A percentile compares a stretch with the other conserved stretches of the same genome.
These are phyloP conservation scores for Lepeophtheirus salmonis DNA, from an alignment of 1,140 invertebrate species.

Conservation along the genomic window DNA sequence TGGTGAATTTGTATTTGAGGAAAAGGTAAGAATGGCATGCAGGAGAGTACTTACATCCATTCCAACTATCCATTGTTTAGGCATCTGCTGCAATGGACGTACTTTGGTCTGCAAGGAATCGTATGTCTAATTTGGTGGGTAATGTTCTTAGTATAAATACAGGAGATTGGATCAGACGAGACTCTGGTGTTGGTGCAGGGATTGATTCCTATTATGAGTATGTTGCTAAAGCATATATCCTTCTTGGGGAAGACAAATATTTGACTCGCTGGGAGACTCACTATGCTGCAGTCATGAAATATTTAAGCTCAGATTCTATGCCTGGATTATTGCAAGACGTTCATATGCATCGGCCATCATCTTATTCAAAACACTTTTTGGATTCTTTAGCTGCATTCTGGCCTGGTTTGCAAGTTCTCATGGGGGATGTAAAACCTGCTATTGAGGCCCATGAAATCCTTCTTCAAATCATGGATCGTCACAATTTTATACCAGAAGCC, in stretches of 20 bases:
- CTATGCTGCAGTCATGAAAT: slow-evolving; percentile 96
- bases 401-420: slow-evolving; percentile 72
- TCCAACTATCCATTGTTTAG: slow-evolving; percentile 50
- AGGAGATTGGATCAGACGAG: slow-evolving; percentile 86
- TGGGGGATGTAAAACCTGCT: slow-evolving; percentile 83
- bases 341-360: slow-evolving; percentile 91
- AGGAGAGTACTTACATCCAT: slow-evolving; percentile 12
- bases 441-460: slow-evolving; percentile 94
- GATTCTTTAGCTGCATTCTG: slow-evolving; percentile 91
- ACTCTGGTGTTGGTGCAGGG: slow-evolving; percentile 93
- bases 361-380: slow-evolving; percentile 92
- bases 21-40: slow-evolving; percentile 1
- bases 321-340: slow-evolving; percentile 88
- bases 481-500: slow-evolving; percentile 94
- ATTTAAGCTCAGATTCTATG: slow-evolving; percentile 49
- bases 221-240: slow-evolving; percentile 67
- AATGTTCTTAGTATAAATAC: slow-evolving; percentile 88
- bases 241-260: slow-evolving; percentile 64
- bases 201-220: slow-evolving; percentile 99
- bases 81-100: slow-evolving; percentile 90
- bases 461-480: slow-evolving; percentile 80
- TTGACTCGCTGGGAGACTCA: slow-evolving; percentile 36
- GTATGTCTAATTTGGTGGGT: slow-evolving; percentile 76
- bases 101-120: slow-evolving; percentile 79
- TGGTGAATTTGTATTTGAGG: slow-evolving; percentile 77